Percentiles rank a stretch among this genome's conserved stretches.
These are phyloP conservation scores for Sicus ferrugineus DNA, from an alignment of 2,888 invertebrate genomes.

Conservation along the genomic window DNA sequence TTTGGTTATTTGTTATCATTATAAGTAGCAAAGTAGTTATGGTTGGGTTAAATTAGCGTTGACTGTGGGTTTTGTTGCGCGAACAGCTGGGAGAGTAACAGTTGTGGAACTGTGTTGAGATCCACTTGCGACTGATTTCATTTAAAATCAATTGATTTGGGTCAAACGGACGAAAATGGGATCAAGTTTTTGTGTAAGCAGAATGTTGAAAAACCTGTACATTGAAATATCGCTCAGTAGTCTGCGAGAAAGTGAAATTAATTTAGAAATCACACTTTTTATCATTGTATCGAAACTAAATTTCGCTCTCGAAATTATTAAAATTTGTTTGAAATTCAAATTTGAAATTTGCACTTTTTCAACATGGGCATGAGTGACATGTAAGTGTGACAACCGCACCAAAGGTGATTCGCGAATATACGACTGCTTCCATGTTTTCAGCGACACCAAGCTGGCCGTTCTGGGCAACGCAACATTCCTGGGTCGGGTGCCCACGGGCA, in stretches of 20 bases:
- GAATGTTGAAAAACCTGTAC: no score
- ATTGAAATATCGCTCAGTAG: no score
- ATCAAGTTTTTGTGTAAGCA: no score
- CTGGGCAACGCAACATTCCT: not conserved
- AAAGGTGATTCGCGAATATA: not conserved
- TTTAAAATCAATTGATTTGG: no score
- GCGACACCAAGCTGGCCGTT: not conserved
- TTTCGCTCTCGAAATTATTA: not conserved
- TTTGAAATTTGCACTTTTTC: not conserved
- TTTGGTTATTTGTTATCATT: no score
- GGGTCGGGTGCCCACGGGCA: slow-evolving; percentile 12
- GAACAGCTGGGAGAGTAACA: no score
- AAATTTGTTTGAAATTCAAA: not conserved
- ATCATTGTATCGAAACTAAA: not conserved
- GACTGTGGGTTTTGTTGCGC: no score
- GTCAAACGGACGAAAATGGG: no score
- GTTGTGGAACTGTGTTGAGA: no score
- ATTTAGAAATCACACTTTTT: not conserved
- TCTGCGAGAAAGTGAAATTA: not conserved
- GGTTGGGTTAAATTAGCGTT: no score
- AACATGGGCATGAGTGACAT: not conserved
- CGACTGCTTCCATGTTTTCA: not conserved
- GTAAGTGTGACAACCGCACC: not conserved
- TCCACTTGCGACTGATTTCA: no score
- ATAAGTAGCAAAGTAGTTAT: no score